Conservation (phyloP, 2,113 vertebrate species). For the Calypte anna region DNA sequence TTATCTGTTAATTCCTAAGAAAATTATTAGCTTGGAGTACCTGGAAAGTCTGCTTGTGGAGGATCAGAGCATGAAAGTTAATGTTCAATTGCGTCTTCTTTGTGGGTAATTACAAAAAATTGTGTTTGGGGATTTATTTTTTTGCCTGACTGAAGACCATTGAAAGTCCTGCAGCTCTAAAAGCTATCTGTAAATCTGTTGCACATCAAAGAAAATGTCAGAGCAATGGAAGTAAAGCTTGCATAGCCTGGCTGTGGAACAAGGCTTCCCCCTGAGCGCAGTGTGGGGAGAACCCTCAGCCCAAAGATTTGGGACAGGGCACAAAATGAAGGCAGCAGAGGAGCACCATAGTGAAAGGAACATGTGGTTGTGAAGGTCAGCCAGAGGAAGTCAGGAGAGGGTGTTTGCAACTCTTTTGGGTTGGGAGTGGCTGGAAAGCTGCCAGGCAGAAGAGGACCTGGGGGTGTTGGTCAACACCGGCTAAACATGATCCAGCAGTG, state of each 20-base stretch:
- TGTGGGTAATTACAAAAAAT: conserved; percentile 3
- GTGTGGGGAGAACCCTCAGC: background rate
- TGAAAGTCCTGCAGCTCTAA: background rate
- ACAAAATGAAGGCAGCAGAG: background rate
- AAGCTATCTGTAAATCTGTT: background rate
- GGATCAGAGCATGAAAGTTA: background rate
- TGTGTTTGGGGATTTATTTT: background rate
- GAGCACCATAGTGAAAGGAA: background rate
- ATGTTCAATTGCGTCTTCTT: conserved; percentile 9
- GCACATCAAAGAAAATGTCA: background rate
- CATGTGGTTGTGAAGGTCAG: background rate
- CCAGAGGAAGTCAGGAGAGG: background rate
- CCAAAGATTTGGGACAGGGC: background rate
- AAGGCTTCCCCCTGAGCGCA: background rate
- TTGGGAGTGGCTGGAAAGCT: too few relatives aligned
- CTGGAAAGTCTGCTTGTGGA: background rate
- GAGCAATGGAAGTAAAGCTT: background rate
- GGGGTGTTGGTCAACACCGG: too few relatives aligned
- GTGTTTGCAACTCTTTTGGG: background rate
- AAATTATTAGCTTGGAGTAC: background rate
- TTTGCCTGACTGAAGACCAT: background rate
- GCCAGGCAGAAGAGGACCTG: too few relatives aligned
- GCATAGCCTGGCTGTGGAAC: accelerated
- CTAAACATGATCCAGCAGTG: too few relatives aligned
- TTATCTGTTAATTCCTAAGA: background rate